Conservation (phyloP, 1,140 invertebrate genomes). For the Panulirus ornatus region DNA sequence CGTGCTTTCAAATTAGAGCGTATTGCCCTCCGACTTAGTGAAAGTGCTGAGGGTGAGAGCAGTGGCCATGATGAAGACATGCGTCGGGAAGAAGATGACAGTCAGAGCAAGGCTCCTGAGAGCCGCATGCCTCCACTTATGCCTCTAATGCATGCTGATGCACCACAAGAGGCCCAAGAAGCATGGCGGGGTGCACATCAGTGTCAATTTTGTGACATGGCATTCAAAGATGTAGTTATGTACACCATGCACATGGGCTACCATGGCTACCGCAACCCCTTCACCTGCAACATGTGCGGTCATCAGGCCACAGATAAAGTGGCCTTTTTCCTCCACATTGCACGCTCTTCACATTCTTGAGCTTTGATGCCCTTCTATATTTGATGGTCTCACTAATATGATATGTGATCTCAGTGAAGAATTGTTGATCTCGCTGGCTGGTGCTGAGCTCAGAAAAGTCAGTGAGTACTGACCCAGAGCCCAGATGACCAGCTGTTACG, state of each 20-base stretch:
- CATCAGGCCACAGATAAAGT: constrained; percentile 88
- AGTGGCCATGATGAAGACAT: constrained; percentile 66
- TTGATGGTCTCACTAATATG: background rate
- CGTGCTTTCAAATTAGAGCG: constrained; percentile 87
- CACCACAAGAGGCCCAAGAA: constrained; percentile 66
- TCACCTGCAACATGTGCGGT: constrained; percentile 96
- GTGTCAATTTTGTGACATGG: constrained; percentile 93
- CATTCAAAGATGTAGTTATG: constrained; percentile 93
- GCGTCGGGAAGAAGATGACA: constrained; percentile 51
- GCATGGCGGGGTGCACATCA: constrained; percentile 79
- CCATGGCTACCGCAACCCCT: constrained; percentile 93
- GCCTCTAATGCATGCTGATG: constrained; percentile 59
- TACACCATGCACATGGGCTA: constrained; percentile 98
- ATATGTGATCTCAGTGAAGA: constrained; percentile 18
- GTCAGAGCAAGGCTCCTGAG: constrained; percentile 23
- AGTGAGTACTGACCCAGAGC: background rate
- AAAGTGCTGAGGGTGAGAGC: constrained; percentile 69
- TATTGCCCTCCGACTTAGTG: constrained; percentile 79
- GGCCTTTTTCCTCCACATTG: constrained; percentile 95
- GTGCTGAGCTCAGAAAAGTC: constrained; percentile 1
- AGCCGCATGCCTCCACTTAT: constrained; percentile 48
- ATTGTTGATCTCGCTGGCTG: constrained; percentile 8
- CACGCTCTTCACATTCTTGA: constrained; percentile 77
- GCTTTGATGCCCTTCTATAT: background rate
- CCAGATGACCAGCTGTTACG: background rate